Evolutionary conservation across 2,888 invertebrate genomes (phyloP).

Genomic region (Leptopterna dolabrata): DNA sequence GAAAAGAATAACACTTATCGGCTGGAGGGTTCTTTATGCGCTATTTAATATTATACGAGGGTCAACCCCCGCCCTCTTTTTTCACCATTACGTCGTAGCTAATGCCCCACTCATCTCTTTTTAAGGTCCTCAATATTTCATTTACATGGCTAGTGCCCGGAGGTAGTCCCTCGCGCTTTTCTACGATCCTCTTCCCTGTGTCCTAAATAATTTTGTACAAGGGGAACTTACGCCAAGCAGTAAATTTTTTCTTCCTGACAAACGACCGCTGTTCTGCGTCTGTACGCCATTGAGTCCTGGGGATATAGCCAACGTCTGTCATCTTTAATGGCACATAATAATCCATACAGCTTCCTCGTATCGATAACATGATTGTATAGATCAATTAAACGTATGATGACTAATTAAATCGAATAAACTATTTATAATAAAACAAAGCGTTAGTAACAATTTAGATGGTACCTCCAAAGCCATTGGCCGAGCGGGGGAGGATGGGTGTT

Average conservation of each 20-base stretch:
- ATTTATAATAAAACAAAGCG: too few species aligned
- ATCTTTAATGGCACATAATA: too few species aligned
- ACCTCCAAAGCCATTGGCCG: too few species aligned
- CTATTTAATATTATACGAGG: constrained; percentile 57
- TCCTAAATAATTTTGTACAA: constrained; percentile 22
- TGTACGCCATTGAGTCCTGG: not conserved
- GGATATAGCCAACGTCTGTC: too few species aligned
- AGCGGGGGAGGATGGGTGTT: too few species aligned
- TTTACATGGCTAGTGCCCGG: constrained; percentile 39
- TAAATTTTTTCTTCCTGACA: constrained; percentile 5
- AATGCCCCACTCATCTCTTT: constrained; percentile 53
- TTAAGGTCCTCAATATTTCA: constrained; percentile 52
- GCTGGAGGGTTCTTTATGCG: constrained; percentile 50
- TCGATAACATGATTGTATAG: too few species aligned
- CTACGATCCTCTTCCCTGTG: not conserved
- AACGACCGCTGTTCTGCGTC: not conserved
- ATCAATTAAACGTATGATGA: too few species aligned
- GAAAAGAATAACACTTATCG: constrained; percentile 52
- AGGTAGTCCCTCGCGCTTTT: not conserved
- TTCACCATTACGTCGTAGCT: constrained; percentile 38
- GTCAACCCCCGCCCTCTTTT: constrained; percentile 36
- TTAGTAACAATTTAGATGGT: too few species aligned
- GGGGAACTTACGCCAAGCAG: not conserved
- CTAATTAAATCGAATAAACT: too few species aligned
- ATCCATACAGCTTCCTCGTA: too few species aligned